Evolutionary conservation across 2,888 invertebrate genomes (phyloP).

Genomic region (Macaria liturata): DNA sequence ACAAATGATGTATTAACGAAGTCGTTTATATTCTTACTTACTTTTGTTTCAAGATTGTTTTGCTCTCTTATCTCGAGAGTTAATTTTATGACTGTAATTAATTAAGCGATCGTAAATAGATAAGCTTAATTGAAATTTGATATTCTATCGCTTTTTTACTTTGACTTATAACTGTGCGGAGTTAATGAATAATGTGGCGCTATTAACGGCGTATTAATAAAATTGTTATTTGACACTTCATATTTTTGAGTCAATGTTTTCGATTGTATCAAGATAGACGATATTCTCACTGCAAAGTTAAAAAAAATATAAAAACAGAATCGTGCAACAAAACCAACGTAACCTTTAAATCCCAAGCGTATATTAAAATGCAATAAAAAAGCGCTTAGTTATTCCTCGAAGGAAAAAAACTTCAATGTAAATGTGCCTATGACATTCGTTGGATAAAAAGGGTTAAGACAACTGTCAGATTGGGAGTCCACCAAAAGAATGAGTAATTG

Average conservation of each 20-base stretch:
- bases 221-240: constrained; percentile 29
- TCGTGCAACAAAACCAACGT: constrained; percentile 9
- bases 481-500: constrained; percentile 78
- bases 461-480: constrained; percentile 77
- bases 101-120: constrained; percentile 51
- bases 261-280: no score
- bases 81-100: constrained; percentile 56
- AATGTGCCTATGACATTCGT: constrained; percentile 75
- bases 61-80: constrained; percentile 51
- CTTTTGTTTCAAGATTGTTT: constrained; percentile 50
- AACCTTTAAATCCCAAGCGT: constrained; percentile 33
- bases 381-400: constrained; percentile 54
- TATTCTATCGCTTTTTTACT: constrained; percentile 36
- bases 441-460: constrained; percentile 82
- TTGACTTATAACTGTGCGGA: constrained; percentile 22
- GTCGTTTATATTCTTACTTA: constrained; percentile 64
- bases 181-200: constrained; percentile 24
- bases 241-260: constrained; percentile 12
- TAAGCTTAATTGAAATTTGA: constrained; percentile 51
- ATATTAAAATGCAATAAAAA: constrained; percentile 66
- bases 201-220: constrained; percentile 32
- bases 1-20: constrained; percentile 74
- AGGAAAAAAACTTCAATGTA: constrained; percentile 60
- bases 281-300: no score
- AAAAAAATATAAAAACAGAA: constrained; percentile 2